These are phyloP conservation scores for Campoplex capitator DNA, from an alignment of 2,888 invertebrate genomes.

Conservation along the genomic window DNA sequence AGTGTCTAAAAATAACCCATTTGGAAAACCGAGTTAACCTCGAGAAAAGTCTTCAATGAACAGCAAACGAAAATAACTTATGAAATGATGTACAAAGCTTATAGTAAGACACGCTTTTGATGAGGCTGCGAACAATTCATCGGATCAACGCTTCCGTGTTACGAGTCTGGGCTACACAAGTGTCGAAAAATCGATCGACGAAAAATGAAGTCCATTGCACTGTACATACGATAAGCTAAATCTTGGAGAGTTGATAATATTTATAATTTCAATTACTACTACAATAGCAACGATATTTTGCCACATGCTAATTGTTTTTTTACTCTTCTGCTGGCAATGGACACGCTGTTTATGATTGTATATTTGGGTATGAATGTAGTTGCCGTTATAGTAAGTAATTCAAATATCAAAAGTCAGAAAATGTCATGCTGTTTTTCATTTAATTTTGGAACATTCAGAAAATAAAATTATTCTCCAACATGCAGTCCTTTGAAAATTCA, in stretches of 20 bases:
- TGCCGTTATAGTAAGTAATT: neutral
- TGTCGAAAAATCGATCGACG: constrained; percentile 12
- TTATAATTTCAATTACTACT: too few species aligned
- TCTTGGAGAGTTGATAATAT: too few species aligned
- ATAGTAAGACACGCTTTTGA: constrained; percentile 5
- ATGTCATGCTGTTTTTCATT: neutral
- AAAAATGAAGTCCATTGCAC: constrained; percentile 1
- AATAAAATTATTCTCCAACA: constrained; percentile 6
- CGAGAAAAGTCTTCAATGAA: neutral
- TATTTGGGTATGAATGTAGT: neutral
- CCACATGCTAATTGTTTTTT: too few species aligned
- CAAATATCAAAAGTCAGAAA: neutral
- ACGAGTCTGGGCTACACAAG: neutral
- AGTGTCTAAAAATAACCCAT: neutral
- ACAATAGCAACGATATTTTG: neutral
- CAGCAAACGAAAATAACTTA: neutral
- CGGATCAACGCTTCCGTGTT: constrained; percentile 2
- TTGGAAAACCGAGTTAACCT: neutral
- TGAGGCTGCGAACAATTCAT: constrained; percentile 15
- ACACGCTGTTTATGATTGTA: neutral
- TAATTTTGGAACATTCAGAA: neutral
- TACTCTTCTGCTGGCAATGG: neutral
- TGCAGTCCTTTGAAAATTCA: constrained; percentile 7
- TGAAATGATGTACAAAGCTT: constrained; percentile 7
- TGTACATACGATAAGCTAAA: too few species aligned